These are phyloP conservation scores for Microtus pennsylvanicus DNA, from an alignment of 2,113 vertebrate genomes.

Conservation along the genomic window DNA sequence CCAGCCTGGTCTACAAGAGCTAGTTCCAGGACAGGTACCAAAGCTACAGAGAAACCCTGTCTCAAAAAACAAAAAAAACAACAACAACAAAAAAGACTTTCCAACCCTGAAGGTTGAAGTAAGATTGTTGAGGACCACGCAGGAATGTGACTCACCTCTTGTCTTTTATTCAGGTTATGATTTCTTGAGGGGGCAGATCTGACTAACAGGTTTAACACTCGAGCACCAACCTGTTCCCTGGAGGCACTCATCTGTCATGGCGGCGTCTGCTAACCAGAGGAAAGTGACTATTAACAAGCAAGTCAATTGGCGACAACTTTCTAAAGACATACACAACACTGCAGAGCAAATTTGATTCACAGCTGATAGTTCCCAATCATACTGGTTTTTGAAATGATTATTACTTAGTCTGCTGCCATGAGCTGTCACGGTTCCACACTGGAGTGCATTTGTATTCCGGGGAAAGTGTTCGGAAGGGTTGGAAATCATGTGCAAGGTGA, in stretches of 20 bases:
- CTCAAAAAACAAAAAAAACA: too few relatives aligned
- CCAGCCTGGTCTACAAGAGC: too few relatives aligned
- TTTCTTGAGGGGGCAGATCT: constrained; percentile 31
- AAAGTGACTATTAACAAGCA: background rate
- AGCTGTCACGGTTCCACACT: background rate
- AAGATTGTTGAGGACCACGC: background rate
- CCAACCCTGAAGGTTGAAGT: constrained; percentile 20
- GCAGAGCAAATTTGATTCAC: background rate
- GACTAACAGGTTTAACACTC: background rate
- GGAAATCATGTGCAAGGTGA: background rate
- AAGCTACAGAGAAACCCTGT: too few relatives aligned
- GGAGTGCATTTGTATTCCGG: background rate
- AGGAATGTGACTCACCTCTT: constrained; percentile 32
- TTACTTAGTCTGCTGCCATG: background rate
- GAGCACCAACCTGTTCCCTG: background rate
- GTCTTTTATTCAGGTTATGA: constrained; percentile 41
- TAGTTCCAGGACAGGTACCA: too few relatives aligned
- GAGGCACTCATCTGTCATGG: background rate
- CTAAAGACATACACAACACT: background rate
- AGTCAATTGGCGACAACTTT: background rate
- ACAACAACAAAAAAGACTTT: background rate
- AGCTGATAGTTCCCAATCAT: background rate
- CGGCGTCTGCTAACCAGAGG: constrained; percentile 5
- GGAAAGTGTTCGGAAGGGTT: background rate
- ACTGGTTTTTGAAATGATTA: background rate